phyloP scores from a whole-genome alignment of 2,113 vertebrate species.

The Dromaius novaehollandiae region DNA sequence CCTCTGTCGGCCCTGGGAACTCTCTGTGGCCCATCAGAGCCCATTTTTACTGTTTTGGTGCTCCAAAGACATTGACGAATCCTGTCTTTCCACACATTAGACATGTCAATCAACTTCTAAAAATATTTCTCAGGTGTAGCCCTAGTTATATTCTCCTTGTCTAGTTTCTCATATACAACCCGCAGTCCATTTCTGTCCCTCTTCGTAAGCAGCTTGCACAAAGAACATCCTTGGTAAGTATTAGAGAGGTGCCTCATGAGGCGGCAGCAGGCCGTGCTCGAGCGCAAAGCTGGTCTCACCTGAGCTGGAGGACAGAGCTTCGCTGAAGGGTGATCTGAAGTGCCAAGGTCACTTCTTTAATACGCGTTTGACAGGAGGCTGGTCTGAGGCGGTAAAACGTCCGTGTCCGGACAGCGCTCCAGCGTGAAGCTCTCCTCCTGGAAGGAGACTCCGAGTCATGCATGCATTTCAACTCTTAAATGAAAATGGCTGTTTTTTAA shows the following conservation, averaged over 20 bases:
- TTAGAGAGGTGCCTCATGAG: not conserved
- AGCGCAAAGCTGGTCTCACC: not conserved
- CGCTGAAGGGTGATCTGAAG: not conserved
- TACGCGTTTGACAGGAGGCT: not conserved
- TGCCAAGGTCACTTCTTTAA: not conserved
- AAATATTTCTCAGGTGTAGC: not conserved
- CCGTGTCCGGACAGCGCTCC: not conserved
- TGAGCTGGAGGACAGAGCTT: rapidly evolving
- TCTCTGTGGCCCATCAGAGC: not conserved
- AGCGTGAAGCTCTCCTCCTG: not conserved
- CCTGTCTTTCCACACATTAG: not conserved
- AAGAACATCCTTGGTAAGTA: not conserved
- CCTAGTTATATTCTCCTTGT: not conserved
- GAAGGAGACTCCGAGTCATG: not conserved
- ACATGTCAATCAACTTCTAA: not conserved
- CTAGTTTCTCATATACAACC: not conserved
- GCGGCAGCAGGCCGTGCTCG: rapidly evolving
- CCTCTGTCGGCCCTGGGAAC: not conserved
- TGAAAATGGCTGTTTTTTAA: not conserved
- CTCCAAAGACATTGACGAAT: not conserved
- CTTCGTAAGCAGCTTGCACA: not conserved
- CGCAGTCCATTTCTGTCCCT: not conserved
- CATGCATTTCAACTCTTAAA: not conserved
- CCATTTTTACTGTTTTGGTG: not conserved
- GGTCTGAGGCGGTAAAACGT: not conserved